Base-by-base conservation (phyloP, 2,113 vertebrate genomes). In the Cnemophilus loriae region DNA sequence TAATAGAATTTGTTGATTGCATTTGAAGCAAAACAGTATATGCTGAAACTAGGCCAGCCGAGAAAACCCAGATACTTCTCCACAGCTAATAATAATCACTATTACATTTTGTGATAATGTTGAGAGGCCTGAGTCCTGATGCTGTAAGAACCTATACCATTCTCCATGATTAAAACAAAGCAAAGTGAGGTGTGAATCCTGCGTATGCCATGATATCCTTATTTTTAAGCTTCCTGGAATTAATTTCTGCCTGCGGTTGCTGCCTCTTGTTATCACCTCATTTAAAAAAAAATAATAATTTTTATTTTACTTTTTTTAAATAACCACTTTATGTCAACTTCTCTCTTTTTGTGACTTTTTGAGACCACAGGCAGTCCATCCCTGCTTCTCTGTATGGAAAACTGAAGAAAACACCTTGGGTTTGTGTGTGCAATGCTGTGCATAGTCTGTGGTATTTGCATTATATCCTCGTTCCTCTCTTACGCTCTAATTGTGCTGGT, bases 1-100 rank as follows among this genome's bases (percentile, higher is more conserved):
- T 96, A 92, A 82, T 78, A 93, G 84, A 93, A 94, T 89, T 69
- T 84, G 85, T 81, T 94, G 93, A 95, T 94, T 96, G 75, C 65
- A 87, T 89, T 95, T 94, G 84, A 89, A 94, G 70, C 56, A 78
- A 82, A 60, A 64, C 53, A 80, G 68, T 55, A n/a, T 12, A 7
- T 86, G 65, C 84, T 91, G 68, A 95, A 94, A 93, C 65, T 95
- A 94, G 96, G 93, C 80, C 90, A 95, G 64, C 4, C 82, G 65
- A 96, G 90, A 90, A 89, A 80, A 69, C 76, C 71, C 47, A 67
- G 75, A 86, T 90, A 74, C 42, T 94, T 88, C 78, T 84, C 52
- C 53, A 59, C 52, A 91, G 75, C 76, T 94, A 82, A 84, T 89
- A 84, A 60, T 84, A 41, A 68, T 94, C 41, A 24, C 35, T 92